These are phyloP conservation scores for Pseudochirops cupreus DNA, from an alignment of 2,797 vertebrate genomes.

Conservation along the genomic window DNA sequence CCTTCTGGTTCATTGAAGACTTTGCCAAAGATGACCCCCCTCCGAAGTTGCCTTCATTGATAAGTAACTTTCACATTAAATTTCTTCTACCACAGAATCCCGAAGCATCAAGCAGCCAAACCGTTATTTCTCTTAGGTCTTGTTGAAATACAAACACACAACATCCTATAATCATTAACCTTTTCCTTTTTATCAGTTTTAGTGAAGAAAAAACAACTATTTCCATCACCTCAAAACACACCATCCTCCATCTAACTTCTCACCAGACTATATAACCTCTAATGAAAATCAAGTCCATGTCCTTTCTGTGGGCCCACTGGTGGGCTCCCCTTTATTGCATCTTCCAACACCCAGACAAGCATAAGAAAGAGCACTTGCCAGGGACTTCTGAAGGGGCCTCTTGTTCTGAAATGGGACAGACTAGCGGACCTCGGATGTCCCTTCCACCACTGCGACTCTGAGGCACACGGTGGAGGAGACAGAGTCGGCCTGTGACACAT, in stretches of 20 bases:
- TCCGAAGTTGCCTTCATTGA: not conserved
- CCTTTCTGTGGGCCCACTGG: not conserved
- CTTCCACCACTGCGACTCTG: not conserved
- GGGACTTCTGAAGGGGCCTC: not conserved
- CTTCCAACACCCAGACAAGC: not conserved
- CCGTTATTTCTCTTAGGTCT: not conserved
- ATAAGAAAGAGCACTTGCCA: not conserved
- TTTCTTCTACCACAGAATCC: not conserved
- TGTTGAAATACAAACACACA: not conserved
- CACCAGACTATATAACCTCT: not conserved
- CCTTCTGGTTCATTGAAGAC: not conserved
- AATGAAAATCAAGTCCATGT: no score
- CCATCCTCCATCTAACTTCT: not conserved
- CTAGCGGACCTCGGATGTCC: not conserved
- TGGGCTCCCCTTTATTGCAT: not conserved
- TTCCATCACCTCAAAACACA: not conserved
- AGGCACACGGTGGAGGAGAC: not conserved
- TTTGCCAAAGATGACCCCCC: constrained; percentile 2
- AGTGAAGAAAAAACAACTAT: not conserved
- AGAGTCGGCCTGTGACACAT: not conserved
- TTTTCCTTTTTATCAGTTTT: not conserved
- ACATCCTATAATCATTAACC: not conserved
- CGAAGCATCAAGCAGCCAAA: not conserved
- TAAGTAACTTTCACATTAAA: not conserved
- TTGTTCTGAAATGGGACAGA: not conserved